A percentile compares a stretch with the other conserved stretches of the same genome.
Conservation (phyloP, 2,888 invertebrate species). For the Conchocele bisecta region DNA sequence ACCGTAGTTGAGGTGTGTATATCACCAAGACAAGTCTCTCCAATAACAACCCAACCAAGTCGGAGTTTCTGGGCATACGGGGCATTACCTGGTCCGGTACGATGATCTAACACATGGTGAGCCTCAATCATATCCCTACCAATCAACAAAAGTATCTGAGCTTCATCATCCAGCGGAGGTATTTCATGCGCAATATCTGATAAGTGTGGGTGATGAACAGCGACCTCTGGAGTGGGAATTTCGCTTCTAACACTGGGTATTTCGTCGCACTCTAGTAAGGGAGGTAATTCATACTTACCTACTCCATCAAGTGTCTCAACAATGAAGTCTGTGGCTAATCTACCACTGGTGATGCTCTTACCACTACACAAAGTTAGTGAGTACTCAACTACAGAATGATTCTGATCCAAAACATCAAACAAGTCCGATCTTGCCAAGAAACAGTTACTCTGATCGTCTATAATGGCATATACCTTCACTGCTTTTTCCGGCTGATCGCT, state of each 20-base stretch:
- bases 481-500: background rate
- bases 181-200: background rate
- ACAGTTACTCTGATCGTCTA: conserved; percentile 27
- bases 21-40: conserved; percentile 33
- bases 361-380: conserved; percentile 15
- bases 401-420: conserved; percentile 8
- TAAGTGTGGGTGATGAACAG: background rate
- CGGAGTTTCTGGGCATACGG: conserved; percentile 8
- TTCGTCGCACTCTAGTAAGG: conserved; percentile 14
- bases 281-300: conserved; percentile 1
- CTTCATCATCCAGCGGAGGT: background rate
- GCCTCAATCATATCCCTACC: background rate
- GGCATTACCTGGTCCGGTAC: background rate
- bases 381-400: background rate
- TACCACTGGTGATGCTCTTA: background rate
- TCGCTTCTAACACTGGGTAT: conserved; percentile 12
- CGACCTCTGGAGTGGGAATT: conserved; percentile 12
- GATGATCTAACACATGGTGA: background rate
- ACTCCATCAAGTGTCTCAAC: conserved; percentile 9
- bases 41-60: conserved; percentile 26
- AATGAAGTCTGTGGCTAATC: conserved; percentile 16
- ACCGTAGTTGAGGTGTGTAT: conserved; percentile 3
- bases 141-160: background rate
- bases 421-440: conserved; percentile 9
- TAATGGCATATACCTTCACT: conserved; percentile 4